Evolutionary conservation across 2,113 vertebrate genomes (phyloP).

Genomic region (Camelus dromedarius): DNA sequence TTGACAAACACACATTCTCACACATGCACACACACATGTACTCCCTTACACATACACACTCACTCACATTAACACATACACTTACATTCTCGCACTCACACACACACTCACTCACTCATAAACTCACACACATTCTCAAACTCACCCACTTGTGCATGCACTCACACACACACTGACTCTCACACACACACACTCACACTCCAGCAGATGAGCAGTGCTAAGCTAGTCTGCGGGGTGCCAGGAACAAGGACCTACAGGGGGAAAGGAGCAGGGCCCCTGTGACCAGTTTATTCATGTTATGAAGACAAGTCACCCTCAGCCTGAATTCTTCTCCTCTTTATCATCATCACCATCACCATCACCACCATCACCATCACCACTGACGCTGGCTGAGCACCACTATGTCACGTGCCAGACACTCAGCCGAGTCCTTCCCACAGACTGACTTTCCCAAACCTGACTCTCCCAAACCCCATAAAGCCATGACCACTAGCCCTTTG

Average conservation of each 20-base stretch:
- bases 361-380: too few species aligned
- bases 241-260: not conserved
- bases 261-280: not conserved
- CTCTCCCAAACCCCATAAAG: not conserved
- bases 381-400: not conserved
- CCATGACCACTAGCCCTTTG: not conserved
- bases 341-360: not conserved
- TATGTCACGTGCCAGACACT: rapidly evolving
- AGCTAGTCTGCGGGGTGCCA: not conserved
- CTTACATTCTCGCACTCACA: not conserved
- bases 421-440: not conserved
- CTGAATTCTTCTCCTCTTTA: not conserved
- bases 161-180: not conserved
- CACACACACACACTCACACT: too few species aligned
- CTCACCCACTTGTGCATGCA: not conserved
- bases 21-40: not conserved
- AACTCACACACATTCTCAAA: not conserved
- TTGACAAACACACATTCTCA: too few species aligned
- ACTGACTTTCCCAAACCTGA: not conserved
- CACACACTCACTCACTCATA: not conserved
- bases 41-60: not conserved
- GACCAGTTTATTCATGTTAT: not conserved
- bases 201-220: not conserved
- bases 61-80: not conserved
- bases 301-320: too few species aligned